These are phyloP conservation scores for Lanistes nyassanus DNA, from an alignment of 1,140 invertebrate genomes.

Conservation along the genomic window DNA sequence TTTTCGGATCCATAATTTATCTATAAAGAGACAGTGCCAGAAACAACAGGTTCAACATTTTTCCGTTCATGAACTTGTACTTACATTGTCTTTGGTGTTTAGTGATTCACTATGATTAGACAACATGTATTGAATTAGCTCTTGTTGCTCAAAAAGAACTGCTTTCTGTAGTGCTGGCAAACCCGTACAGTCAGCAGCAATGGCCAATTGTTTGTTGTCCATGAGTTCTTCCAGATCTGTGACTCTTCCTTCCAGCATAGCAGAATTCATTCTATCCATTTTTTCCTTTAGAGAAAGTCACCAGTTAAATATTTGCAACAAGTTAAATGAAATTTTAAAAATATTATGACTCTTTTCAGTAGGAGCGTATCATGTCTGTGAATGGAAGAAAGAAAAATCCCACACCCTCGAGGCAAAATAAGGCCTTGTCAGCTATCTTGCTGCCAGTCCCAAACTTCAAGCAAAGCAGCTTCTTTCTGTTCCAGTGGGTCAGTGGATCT, in stretches of 20 bases:
- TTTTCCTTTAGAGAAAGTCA: slow-evolving; percentile 36
- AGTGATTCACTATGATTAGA: slow-evolving; percentile 15
- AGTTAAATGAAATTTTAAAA: too few species aligned
- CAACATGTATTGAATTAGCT: slow-evolving; percentile 20
- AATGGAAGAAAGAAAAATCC: too few species aligned
- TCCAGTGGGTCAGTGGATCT: too few species aligned
- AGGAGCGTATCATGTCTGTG: not conserved
- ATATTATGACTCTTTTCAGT: not conserved
- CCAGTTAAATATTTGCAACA: too few species aligned
- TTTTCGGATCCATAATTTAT: not conserved
- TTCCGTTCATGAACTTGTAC: not conserved
- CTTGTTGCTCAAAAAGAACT: slow-evolving; percentile 29
- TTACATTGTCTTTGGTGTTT: slow-evolving; percentile 39
- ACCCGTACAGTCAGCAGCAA: slow-evolving; percentile 33
- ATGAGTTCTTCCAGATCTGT: slow-evolving; percentile 32
- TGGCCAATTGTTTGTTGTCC: slow-evolving; percentile 34
- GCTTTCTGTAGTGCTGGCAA: slow-evolving; percentile 49
- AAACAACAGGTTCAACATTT: not conserved
- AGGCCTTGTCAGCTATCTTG: too few species aligned
- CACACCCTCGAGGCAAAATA: too few species aligned
- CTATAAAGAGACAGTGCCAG: not conserved
- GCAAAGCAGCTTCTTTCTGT: too few species aligned
- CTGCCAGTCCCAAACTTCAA: too few species aligned
- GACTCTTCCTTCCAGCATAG: slow-evolving; percentile 35
- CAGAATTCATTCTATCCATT: slow-evolving; percentile 38